Evolutionary conservation across 2,797 vertebrate genomes (phyloP).

Genomic region (Urophycis tenuis): DNA sequence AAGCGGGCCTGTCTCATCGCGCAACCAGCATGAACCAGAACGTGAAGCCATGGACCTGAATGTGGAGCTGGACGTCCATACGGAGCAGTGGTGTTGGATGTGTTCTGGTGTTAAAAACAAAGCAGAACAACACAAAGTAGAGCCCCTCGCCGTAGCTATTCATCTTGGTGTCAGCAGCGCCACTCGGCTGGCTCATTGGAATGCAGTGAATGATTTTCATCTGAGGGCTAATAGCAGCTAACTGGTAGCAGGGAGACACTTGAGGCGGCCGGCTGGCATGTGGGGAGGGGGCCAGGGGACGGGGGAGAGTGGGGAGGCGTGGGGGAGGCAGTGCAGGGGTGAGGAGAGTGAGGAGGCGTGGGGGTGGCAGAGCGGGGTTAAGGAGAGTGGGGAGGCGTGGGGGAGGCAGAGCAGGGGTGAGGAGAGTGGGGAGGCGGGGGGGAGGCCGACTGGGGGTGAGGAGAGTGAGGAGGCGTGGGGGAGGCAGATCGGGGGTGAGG

Average conservation of each 20-base stretch:
- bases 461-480: not conserved
- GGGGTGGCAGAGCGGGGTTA: not conserved
- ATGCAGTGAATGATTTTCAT: slow-evolving; percentile 66
- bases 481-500: too few species aligned
- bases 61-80: too few species aligned
- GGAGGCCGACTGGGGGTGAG: not conserved
- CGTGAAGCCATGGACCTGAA: too few species aligned
- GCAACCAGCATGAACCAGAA: not conserved
- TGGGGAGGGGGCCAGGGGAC: too few species aligned
- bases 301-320: too few species aligned
- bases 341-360: slow-evolving; percentile 38
- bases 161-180: slow-evolving; percentile 68
- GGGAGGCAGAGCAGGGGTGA: too few species aligned
- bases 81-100: slow-evolving; percentile 49
- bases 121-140: too few species aligned
- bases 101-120: too few species aligned
- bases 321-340: too few species aligned
- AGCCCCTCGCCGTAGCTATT: slow-evolving; percentile 56
- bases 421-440: too few species aligned
- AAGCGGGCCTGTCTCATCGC: not conserved
- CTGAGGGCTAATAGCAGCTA: slow-evolving; percentile 67
- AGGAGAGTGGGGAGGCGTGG: slow-evolving; percentile 39
- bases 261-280: slow-evolving; percentile 24
- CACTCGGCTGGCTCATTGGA: slow-evolving; percentile 64
- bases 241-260: slow-evolving; percentile 67